These are phyloP conservation scores for Sanderia malayensis DNA, from an alignment of 30 jellyfish, hydroid and myxozoan species.

Conservation along the genomic window DNA sequence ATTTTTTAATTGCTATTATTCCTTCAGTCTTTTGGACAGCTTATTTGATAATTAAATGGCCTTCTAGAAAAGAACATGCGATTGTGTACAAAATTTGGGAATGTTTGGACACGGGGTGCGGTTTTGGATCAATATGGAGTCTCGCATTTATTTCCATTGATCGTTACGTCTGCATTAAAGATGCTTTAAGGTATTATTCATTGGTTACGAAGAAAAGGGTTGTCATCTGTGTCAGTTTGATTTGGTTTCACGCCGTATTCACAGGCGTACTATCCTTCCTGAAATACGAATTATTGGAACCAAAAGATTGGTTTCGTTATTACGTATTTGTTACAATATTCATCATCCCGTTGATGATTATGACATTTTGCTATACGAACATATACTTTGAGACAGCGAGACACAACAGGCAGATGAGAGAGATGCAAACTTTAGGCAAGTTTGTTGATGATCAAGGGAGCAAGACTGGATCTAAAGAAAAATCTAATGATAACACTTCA, in stretches of 20 bases:
- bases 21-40: constrained; percentile 38
- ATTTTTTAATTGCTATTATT: constrained; percentile 41
- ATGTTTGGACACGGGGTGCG: constrained; percentile 21
- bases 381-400: constrained; percentile 40
- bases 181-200: constrained; percentile 34
- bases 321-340: constrained; percentile 37
- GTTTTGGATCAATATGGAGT: constrained; percentile 29
- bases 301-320: constrained; percentile 11
- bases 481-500: neutral
- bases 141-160: constrained; percentile 44
- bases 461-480: too few species aligned
- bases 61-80: neutral
- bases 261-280: constrained; percentile 34
- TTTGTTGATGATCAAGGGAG: constrained; percentile 12
- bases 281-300: neutral
- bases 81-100: constrained; percentile 38
- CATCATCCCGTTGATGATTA: constrained; percentile 27
- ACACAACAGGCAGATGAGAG: constrained; percentile 21
- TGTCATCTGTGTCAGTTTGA: constrained; percentile 13
- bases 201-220: constrained; percentile 16
- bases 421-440: constrained; percentile 16
- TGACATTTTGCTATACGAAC: constrained; percentile 39
- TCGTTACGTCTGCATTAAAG: constrained; percentile 48
- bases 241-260: constrained; percentile 15
- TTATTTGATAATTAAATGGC: constrained; percentile 5